These are phyloP conservation scores for Heloderma charlesbogerti DNA, from an alignment of 2,113 vertebrate species.

Conservation along the genomic window DNA sequence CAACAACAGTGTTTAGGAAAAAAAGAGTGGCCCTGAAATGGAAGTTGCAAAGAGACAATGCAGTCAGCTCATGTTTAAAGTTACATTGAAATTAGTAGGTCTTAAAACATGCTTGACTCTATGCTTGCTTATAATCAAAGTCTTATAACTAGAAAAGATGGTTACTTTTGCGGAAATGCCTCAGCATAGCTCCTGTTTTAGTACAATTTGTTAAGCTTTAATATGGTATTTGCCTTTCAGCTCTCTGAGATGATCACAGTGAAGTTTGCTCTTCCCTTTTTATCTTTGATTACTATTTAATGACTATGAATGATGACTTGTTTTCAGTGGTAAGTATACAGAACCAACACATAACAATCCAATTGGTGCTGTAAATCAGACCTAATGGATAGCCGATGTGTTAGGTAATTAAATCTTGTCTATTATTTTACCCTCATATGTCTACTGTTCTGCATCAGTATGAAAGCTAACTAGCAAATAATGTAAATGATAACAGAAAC, in stretches of 20 bases:
- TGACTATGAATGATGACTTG: not conserved
- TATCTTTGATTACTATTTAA: not conserved
- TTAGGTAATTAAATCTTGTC: slow-evolving; percentile 9
- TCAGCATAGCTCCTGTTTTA: not conserved
- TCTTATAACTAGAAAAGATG: not conserved
- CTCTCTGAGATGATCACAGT: not conserved
- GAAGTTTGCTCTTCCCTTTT: not conserved
- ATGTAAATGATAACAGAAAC: slow-evolving; percentile 37
- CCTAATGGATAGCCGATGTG: not conserved
- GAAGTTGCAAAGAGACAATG: not conserved
- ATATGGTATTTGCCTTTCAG: not conserved
- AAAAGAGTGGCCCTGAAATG: not conserved
- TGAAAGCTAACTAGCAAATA: slow-evolving; percentile 45
- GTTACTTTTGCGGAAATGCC: no score
- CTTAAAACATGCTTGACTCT: not conserved
- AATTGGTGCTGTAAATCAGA: not conserved
- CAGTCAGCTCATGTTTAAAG: not conserved
- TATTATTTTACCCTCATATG: slow-evolving; percentile 44
- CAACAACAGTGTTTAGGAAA: not conserved
- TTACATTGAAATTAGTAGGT: not conserved
- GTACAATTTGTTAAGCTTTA: not conserved
- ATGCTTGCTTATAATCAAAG: not conserved
- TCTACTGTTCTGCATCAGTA: slow-evolving; percentile 49
- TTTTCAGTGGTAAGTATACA: not conserved
- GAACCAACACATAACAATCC: not conserved